These are phyloP conservation scores for Amniataba percoides DNA, from an alignment of 2,797 vertebrate species.

Conservation along the genomic window DNA sequence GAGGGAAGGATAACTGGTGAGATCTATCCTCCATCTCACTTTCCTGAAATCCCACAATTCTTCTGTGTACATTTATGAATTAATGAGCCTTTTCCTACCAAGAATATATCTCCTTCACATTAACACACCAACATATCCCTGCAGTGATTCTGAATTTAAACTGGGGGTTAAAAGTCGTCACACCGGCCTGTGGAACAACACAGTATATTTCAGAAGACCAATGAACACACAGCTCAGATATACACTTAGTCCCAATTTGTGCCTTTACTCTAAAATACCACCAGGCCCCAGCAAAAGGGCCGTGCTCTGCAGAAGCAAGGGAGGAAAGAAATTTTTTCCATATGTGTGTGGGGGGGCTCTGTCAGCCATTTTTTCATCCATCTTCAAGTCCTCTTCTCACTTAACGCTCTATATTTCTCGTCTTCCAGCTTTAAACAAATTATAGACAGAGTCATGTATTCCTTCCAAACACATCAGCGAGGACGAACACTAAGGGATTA, in stretches of 20 bases:
- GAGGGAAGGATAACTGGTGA: background rate
- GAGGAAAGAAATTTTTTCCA: conserved; percentile 84
- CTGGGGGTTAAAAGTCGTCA: background rate
- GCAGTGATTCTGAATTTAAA: background rate
- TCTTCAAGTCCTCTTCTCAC: conserved; percentile 79
- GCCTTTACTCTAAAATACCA: conserved; percentile 47
- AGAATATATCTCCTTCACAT: background rate
- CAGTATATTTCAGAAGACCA: conserved; percentile 11
- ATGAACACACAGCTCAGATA: conserved; percentile 9
- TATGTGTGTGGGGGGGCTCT: conserved; percentile 76
- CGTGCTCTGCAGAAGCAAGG: conserved; percentile 63
- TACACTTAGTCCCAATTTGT: background rate
- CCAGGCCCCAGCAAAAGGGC: conserved; percentile 41
- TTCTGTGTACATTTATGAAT: background rate
- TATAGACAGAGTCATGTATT: conserved; percentile 82
- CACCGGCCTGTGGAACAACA: background rate
- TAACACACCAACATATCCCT: conserved; percentile 14
- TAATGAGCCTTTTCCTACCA: background rate
- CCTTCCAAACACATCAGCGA: conserved; percentile 83
- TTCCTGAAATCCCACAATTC: conserved; percentile 18
- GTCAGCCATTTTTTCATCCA: conserved; percentile 72
- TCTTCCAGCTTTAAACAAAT: conserved; percentile 82
- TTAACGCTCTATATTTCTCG: conserved; percentile 78
- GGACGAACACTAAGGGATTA: conserved; percentile 78
- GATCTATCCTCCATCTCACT: background rate